phyloP scores from a whole-genome alignment of 2,797 vertebrate species.

The Thunnus albacares region DNA sequence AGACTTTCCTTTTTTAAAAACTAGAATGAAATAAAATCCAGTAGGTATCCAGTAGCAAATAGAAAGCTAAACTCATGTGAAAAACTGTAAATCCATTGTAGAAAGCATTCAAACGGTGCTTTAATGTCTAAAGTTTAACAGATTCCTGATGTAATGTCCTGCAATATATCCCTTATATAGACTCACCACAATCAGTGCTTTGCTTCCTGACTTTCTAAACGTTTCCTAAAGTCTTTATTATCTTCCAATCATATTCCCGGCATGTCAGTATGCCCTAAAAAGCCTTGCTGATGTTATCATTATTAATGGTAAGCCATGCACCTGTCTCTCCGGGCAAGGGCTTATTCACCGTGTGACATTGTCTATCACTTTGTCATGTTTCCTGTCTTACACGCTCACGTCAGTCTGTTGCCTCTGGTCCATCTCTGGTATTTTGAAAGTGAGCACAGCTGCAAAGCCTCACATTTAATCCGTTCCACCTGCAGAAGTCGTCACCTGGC shows the following conservation, averaged over 20 bases:
- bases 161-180: conserved; percentile 7
- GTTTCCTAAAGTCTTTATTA: conserved; percentile 35
- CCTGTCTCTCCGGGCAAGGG: conserved; percentile 68
- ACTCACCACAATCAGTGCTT: not conserved
- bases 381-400: conserved; percentile 47
- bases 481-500: conserved; percentile 31
- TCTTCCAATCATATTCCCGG: conserved; percentile 44
- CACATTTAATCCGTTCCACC: conserved; percentile 13
- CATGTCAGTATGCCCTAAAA: conserved; percentile 35
- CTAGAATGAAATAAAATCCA: not conserved
- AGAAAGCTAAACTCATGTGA: not conserved
- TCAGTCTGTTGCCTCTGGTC: conserved; percentile 68
- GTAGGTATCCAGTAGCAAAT: not conserved
- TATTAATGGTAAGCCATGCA: conserved; percentile 59
- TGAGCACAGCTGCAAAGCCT: conserved; percentile 61
- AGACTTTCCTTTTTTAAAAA: not conserved
- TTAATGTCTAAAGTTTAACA: not conserved
- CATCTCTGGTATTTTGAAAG: conserved; percentile 54
- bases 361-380: conserved; percentile 61
- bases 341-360: conserved; percentile 50
- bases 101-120: conserved; percentile 1
- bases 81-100: not conserved
- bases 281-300: conserved; percentile 33
- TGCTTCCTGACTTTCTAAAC: conserved; percentile 34
- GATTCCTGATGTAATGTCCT: conserved; percentile 40